Base-by-base conservation (phyloP, 2,113 vertebrate species). In the Aleadryas rufinucha region DNA sequence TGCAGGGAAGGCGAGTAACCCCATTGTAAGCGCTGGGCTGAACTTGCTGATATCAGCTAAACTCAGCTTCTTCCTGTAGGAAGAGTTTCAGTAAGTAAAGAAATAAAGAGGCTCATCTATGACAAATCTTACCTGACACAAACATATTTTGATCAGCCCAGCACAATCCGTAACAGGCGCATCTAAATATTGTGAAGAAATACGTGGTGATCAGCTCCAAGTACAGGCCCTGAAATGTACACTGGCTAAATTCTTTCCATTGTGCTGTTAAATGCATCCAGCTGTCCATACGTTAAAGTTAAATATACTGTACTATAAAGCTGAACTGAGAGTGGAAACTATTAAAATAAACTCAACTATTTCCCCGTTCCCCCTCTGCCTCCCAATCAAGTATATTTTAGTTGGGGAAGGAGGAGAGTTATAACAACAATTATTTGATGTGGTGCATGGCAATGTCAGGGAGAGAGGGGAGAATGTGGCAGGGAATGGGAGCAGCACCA, bases 251-350 rank as follows among this genome's bases (percentile, higher is more conserved):
- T 96, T 97, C 95, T 97, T 97, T 97, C 96, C 92, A 85, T 96
- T 97, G 96, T 93, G 91, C 96, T 96, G 94, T 82, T 97, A 97
- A 97, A 97, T 96, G 95, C 96, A 97, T 96, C 96, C 97, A 97
- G 97, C 96, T 97, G 97, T 97, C 97, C 94, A 89, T 94, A 97
- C 56, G 56, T 96, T 96, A 68, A 96, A 97, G 93, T 97, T 97
- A 97, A 97, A 97, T 97, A 97, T 97, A 96, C 97, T 96, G 69
- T 94, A 95, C 92, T 94, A 96, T 97, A 97, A 97, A 94, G 90
- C 86, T 95, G 95, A 97, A 84, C 71, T 28, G 92, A 96, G 96
- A 97, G 97, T 96, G 95, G 97, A 96, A 97, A 97, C 96, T 97
- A 95, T 97, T 97, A 97, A 97, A 97, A 97, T 97, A 97, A 97